Percentiles rank a stretch among this genome's conserved stretches.
These are phyloP conservation scores for Halictus rubicundus DNA, from an alignment of 1,140 invertebrate species.

Conservation along the genomic window DNA sequence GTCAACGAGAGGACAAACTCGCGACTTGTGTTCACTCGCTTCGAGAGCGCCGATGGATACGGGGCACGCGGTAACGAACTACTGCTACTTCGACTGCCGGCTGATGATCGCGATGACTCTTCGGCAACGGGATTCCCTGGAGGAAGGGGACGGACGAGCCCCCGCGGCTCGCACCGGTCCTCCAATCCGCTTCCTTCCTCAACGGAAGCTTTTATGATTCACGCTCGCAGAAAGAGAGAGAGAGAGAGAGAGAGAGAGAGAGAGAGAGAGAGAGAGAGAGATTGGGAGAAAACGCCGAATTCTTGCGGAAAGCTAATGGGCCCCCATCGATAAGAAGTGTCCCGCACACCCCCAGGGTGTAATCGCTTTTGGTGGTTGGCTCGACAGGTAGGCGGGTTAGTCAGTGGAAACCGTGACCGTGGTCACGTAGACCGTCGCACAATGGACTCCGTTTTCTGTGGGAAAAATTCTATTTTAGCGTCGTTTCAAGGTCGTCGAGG, in stretches of 20 bases:
- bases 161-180: background rate
- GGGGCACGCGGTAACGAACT: background rate
- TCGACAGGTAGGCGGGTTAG: background rate
- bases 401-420: background rate
- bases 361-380: background rate
- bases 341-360: no score
- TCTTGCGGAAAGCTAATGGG: no score
- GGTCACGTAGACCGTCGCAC: background rate
- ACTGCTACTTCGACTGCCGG: conserved; percentile 14
- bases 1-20: no score
- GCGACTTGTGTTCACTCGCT: no score
- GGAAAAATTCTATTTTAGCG: no score
- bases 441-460: no score
- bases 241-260: no score
- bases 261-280: no score
- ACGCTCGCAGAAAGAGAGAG: background rate
- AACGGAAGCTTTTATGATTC: conserved; percentile 44
- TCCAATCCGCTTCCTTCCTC: conserved; percentile 45
- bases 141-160: conserved; percentile 41
- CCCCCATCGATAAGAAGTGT: no score
- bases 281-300: no score
- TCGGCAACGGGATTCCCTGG: background rate
- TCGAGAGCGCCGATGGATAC: background rate
- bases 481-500: no score
- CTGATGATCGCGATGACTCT: conserved; percentile 19